Evolutionary conservation across 2,888 invertebrate genomes (phyloP), one percentile per base, ranked within the genome.

Genomic region (Acheta domesticus): DNA sequence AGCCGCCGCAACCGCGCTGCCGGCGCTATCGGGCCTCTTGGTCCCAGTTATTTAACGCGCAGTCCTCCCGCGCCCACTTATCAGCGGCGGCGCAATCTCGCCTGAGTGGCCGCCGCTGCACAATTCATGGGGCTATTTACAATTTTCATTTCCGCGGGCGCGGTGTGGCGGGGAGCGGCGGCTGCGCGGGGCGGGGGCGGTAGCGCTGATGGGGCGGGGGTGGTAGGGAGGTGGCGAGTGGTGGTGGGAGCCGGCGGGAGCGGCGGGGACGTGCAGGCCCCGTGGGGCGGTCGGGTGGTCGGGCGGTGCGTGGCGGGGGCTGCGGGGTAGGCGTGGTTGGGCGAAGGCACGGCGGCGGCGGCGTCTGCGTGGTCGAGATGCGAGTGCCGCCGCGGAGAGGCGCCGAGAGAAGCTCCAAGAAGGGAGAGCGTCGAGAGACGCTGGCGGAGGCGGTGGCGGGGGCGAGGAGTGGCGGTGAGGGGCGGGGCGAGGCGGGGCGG

Each of bases 11-110:
- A 14, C 62, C 62, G 14, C n/a, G 62, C n/a, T 62, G 62, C 62
- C 62, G 14, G 62, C 62, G 62, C 62, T 62, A 62, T 62, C 62
- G n/a, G 62, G 62, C n/a, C 62, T 62, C 62, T 62, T 62, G 62
- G 62, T 62, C 62, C 62, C 62, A 62, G 62, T 62, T 62, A 62
- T 62, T 62, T 62, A 62, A 62, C 62, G 62, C n/a, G 62, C 62
- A 62, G 62, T 62, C 62, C 62, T 62, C 62, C 62, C 62, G 62
- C 62, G 62, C 62, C 62, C 62, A 62, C 62, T 62, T 62, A 62
- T 62, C 62, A 62, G 62, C 62, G 62, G 62, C 62, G n/a, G 62
- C 62, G 62, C 62, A 62, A 62, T 62, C 62, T 62, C 62, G 62
- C 62, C 62, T 62, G 62, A 62, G 62, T 62, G 62, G 62, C 62